Percentiles rank a stretch among this genome's conserved stretches.
These are phyloP conservation scores for Lepidostoma basale DNA, from an alignment of 1,140 invertebrate species.

Conservation along the genomic window DNA sequence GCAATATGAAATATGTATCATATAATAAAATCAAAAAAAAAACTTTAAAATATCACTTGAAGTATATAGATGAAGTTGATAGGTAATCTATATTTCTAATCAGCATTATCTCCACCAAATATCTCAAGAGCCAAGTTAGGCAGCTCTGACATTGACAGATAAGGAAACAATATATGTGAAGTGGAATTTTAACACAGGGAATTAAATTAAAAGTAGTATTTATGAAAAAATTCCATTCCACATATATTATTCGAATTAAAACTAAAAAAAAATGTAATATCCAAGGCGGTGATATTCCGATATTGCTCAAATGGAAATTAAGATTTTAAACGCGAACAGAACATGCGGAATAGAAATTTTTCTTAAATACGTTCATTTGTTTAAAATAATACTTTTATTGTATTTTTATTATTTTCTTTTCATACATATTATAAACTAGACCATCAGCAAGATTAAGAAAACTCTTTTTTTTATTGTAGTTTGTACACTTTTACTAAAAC, in stretches of 20 bases:
- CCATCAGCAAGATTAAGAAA: too few relatives aligned
- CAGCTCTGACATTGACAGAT: slow-evolving; percentile 9
- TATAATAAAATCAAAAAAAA: background rate
- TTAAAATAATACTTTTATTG: slow-evolving; percentile 5
- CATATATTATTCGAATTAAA: slow-evolving; percentile 32
- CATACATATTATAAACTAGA: background rate
- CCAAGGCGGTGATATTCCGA: background rate
- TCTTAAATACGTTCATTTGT: slow-evolving; percentile 28
- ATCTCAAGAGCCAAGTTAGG: background rate
- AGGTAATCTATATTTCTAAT: too few relatives aligned
- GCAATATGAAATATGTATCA: background rate
- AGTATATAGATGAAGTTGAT: background rate
- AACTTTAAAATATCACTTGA: background rate
- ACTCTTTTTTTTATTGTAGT: too few relatives aligned
- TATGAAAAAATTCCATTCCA: slow-evolving; percentile 61
- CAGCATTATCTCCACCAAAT: too few relatives aligned
- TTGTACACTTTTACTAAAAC: too few relatives aligned
- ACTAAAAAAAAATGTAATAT: background rate
- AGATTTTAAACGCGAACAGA: background rate
- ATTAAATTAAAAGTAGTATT: slow-evolving; percentile 53
- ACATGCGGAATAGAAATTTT: slow-evolving; percentile 45
- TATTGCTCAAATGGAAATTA: background rate
- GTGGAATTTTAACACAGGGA: slow-evolving; percentile 41
- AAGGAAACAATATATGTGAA: slow-evolving; percentile 45
- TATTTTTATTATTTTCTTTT: background rate